A percentile compares a stretch with the other conserved stretches of the same genome.
Conservation (phyloP, 2,888 invertebrate species). For the Biston stratarius region DNA sequence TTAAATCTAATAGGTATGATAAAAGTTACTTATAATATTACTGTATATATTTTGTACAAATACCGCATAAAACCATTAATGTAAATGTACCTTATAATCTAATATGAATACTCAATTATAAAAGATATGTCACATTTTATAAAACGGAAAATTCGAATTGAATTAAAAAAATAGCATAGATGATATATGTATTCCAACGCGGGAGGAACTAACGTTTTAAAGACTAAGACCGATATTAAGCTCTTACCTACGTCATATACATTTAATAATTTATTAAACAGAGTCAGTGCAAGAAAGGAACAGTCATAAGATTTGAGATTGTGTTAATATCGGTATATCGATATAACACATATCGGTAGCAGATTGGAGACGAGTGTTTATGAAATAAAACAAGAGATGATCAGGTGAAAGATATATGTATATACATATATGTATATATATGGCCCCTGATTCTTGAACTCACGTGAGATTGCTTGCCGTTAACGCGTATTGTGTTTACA, state of each 20-base stretch:
- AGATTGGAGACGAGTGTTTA: too few relatives aligned
- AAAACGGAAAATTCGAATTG: too few relatives aligned
- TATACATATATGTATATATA: too few relatives aligned
- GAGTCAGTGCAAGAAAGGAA: background rate
- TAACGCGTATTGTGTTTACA: too few relatives aligned
- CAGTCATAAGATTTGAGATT: background rate
- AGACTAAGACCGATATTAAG: constrained; percentile 32
- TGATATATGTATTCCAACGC: constrained; percentile 8
- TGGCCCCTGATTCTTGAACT: too few relatives aligned
- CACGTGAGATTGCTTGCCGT: too few relatives aligned
- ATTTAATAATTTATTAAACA: background rate
- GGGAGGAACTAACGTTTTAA: constrained; percentile 36
- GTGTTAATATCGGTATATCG: background rate
- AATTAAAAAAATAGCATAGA: constrained; percentile 36
- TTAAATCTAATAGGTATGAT: background rate
- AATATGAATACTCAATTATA: constrained; percentile 1
- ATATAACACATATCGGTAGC: too few relatives aligned
- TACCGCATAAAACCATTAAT: constrained; percentile 10
- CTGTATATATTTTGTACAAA: background rate
- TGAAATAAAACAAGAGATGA: too few relatives aligned
- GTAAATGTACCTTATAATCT: background rate
- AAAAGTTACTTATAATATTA: background rate
- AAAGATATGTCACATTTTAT: constrained; percentile 26
- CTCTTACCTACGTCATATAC: too few relatives aligned
- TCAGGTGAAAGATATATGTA: too few relatives aligned